Conservation (phyloP, 2,888 invertebrate species). For the Epistrophe grossulariae region DNA sequence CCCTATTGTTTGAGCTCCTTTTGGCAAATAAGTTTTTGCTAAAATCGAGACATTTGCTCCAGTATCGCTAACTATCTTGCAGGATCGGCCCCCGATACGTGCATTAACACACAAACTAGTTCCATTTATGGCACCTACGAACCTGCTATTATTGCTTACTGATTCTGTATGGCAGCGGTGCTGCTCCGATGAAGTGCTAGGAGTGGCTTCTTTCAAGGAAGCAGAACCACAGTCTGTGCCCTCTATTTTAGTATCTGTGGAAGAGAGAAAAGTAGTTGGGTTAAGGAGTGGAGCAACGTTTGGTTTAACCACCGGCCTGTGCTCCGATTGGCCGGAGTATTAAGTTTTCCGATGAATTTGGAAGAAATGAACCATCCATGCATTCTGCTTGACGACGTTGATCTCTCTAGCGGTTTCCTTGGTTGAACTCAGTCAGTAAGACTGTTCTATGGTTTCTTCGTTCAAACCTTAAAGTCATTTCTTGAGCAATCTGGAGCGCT, state of each 20-base stretch:
- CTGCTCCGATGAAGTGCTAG: not conserved
- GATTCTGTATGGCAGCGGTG: not conserved
- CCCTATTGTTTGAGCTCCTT: too few relatives aligned
- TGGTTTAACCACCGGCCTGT: not conserved
- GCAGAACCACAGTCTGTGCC: not conserved
- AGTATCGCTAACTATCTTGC: too few relatives aligned
- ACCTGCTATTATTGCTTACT: not conserved
- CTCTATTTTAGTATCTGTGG: not conserved
- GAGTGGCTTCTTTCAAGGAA: not conserved
- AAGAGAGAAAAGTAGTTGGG: not conserved
- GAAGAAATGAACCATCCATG: too few relatives aligned
- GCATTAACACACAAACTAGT: not conserved
- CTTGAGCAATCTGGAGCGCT: not conserved
- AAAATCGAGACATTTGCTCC: too few relatives aligned
- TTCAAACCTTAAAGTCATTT: too few relatives aligned
- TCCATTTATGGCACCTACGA: not conserved
- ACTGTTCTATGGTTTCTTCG: too few relatives aligned
- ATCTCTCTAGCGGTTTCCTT: too few relatives aligned
- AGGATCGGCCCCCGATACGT: too few relatives aligned
- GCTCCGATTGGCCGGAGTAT: not conserved
- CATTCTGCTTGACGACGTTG: too few relatives aligned
- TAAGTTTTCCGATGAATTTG: too few relatives aligned
- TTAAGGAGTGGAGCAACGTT: not conserved
- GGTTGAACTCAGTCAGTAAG: too few relatives aligned
- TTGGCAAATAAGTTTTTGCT: too few relatives aligned